Base-by-base conservation (phyloP, 1,140 invertebrate species). In the Acromyrmex echinatior region DNA sequence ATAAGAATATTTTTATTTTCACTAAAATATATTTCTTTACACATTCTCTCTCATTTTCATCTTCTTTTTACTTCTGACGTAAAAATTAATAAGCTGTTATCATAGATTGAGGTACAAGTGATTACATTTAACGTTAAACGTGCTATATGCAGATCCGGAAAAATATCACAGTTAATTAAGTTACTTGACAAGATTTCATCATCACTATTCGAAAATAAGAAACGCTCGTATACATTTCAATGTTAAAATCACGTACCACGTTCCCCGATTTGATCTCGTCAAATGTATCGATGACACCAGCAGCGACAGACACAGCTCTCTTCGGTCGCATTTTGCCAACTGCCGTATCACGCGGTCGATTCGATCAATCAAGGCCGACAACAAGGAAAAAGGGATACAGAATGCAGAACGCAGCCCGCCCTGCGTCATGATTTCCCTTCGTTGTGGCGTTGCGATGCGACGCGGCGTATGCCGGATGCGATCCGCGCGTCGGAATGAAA, bases 311-410 rank as follows among this genome's bases (percentile, higher is more conserved):
- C 70, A 58, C 70, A 14, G 60, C 80, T 62, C 80, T 84, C 80
- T 49, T 84, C 53, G 80, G 80, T 84, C 80, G 70, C 71, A 76
- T 84, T 84, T 84, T 63, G 56, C 78, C 63, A 39, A 68, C 63
- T 80, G 78, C 80, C 70, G 80, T 84, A 84, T 84, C 80, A 49
- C 80, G 80, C 80, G 80, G 70, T 84, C 80, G 80, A 84, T 84
- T 84, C 80, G 80, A 84, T 84, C 70, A 84, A 84, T 84, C 80
- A 84, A 84, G 80, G 80, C 70, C 80, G 80, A 84, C 80, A 84
- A 84, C 80, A 84, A 84, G 80, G 80, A 84, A 84, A 84, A 84
- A 84, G 80, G 70, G 80, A 62, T 74, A 53, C 80, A 62, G 70
- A 74, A 74, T 62, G 80, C 79, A 35, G 18, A 58, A 39, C 35